Percentiles rank a stretch among this genome's conserved stretches.
Conservation (phyloP, 2,888 invertebrate genomes). For the Amphipoea oculea region DNA sequence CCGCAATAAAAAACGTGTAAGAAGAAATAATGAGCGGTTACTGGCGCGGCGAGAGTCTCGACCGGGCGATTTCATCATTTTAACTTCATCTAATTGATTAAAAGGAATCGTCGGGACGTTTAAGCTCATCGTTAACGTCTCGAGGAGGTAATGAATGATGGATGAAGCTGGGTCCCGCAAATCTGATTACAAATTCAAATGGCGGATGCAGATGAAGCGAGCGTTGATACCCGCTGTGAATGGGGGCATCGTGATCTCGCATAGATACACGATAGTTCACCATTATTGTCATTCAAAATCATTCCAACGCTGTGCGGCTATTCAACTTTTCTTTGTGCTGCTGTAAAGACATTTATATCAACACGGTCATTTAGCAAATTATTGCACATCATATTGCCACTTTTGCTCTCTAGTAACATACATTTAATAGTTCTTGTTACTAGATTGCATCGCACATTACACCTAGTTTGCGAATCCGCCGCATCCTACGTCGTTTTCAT, state of each 20-base stretch:
- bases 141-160: constrained; percentile 83
- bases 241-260: constrained; percentile 78
- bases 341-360: constrained; percentile 46
- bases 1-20: constrained; percentile 90
- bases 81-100: constrained; percentile 88
- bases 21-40: constrained; percentile 91
- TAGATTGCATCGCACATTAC: neutral
- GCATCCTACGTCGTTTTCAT: neutral
- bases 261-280: constrained; percentile 71
- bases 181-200: constrained; percentile 87
- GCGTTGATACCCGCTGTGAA: constrained; percentile 82
- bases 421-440: constrained; percentile 6
- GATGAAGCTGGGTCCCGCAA: constrained; percentile 81
- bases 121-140: constrained; percentile 66
- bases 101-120: constrained; percentile 78
- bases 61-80: constrained; percentile 83
- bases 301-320: constrained; percentile 42
- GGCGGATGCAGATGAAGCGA: constrained; percentile 83
- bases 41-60: constrained; percentile 85
- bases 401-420: constrained; percentile 40
- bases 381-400: constrained; percentile 16
- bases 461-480: neutral
- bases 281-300: constrained; percentile 76
- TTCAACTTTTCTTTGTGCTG: constrained; percentile 50
- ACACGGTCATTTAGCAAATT: constrained; percentile 25